These are phyloP conservation scores for Myrmecophaga tridactyla DNA, from an alignment of 2,113 vertebrate species.

Conservation along the genomic window DNA sequence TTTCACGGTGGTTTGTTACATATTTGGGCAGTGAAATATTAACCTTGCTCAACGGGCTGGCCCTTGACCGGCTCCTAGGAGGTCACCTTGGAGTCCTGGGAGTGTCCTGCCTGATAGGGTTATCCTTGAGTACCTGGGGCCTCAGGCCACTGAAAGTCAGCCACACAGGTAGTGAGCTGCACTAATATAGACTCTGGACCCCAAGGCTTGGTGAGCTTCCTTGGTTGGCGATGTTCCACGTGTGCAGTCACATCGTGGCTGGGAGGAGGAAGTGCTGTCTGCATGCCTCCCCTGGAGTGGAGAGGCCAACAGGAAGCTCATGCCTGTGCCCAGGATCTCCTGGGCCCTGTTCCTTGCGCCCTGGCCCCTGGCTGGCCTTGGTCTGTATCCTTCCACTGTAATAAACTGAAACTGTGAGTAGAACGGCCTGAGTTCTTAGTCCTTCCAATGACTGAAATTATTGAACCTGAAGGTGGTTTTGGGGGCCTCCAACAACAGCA, in stretches of 20 bases:
- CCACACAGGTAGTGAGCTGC: neutral
- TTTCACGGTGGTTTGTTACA: no score
- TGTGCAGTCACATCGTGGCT: accelerated
- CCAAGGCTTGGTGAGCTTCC: neutral
- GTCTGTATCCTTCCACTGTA: neutral
- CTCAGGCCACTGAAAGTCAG: neutral
- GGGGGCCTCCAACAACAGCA: neutral
- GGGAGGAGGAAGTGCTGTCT: neutral
- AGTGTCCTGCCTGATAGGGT: neutral
- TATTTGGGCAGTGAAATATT: no score
- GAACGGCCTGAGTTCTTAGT: neutral
- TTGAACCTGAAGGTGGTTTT: accelerated
- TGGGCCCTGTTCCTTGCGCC: accelerated
- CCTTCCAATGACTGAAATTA: neutral
- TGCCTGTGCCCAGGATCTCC: accelerated
- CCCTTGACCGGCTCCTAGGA: neutral
- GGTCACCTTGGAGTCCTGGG: neutral
- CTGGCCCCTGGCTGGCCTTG: neutral
- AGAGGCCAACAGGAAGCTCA: neutral
- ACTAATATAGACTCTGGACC: neutral
- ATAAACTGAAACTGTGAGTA: neutral
- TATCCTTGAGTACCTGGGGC: neutral
- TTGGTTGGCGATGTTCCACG: neutral
- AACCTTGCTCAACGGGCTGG: neutral
- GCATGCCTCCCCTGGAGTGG: accelerated